Conservation (phyloP, 35 echinoderm and acorn worm species). For the Holothuria glaberrima region DNA sequence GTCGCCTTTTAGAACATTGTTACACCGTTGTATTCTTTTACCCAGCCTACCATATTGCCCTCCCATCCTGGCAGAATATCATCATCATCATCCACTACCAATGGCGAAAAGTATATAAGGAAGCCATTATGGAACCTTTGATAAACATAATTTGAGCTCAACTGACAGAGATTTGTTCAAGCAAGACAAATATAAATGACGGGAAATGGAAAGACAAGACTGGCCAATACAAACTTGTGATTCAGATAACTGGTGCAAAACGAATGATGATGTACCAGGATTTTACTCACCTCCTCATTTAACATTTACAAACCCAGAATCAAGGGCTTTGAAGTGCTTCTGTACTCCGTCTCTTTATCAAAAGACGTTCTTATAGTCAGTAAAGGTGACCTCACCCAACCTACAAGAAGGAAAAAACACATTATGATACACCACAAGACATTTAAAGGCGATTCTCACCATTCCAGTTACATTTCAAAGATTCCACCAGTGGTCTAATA, state of each 20-base stretch:
- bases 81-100: constrained; percentile 95
- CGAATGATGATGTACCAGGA: no score
- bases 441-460: no score
- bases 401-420: constrained; percentile 42
- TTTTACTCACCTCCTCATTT: constrained; percentile 85
- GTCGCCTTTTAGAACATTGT: neutral
- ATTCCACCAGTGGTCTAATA: no score
- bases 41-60: constrained; percentile 99
- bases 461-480: no score
- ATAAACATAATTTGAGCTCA: no score
- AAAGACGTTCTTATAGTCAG: constrained; percentile 92
- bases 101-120: neutral
- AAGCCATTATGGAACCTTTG: no score
- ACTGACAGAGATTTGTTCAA: no score
- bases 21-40: constrained; percentile 94
- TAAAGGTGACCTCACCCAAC: constrained; percentile 86
- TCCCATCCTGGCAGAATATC: constrained; percentile 99
- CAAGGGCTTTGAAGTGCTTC: constrained; percentile 96
- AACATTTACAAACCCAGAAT: constrained; percentile 97
- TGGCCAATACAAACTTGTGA: no score
- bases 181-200: no score
- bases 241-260: no score
- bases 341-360: constrained; percentile 85
- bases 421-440: neutral
- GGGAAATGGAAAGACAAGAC: no score